Evolutionary conservation across 2,797 vertebrate species (phyloP).

Genomic region (Molossus molossus): DNA sequence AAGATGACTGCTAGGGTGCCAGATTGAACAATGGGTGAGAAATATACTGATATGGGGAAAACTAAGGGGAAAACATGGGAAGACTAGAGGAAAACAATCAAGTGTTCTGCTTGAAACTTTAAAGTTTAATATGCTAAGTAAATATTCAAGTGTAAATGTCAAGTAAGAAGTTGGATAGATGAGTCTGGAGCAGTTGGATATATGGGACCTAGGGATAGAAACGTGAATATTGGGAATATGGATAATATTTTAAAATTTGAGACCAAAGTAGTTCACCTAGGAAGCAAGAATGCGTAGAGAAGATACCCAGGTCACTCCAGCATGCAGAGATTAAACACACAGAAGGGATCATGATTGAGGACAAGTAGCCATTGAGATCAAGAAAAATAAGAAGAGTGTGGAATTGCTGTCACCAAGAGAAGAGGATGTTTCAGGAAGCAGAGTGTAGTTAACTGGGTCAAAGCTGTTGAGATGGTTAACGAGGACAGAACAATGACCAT

Average conservation of each 20-base stretch:
- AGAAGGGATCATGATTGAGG: background rate
- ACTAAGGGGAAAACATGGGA: background rate
- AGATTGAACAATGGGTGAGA: background rate
- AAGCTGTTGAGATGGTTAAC: background rate
- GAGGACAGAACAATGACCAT: background rate
- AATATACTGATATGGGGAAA: background rate
- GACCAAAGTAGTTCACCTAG: background rate
- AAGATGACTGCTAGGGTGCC: background rate
- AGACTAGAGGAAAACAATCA: background rate
- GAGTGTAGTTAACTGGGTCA: background rate
- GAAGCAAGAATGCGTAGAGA: background rate
- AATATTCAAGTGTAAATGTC: slow-evolving; percentile 54
- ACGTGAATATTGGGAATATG: slow-evolving; percentile 6
- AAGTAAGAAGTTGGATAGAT: slow-evolving; percentile 3
- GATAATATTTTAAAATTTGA: background rate
- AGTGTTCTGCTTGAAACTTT: slow-evolving; percentile 42
- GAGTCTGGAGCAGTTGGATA: background rate
- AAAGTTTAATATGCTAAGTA: slow-evolving; percentile 53
- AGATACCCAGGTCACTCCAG: background rate
- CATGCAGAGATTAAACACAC: background rate
- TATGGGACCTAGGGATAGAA: background rate
- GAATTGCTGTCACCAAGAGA: background rate
- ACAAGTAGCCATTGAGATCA: background rate
- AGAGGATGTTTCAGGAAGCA: background rate
- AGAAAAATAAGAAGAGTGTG: background rate